A percentile compares a stretch with the other conserved stretches of the same genome.
Conservation (phyloP, 2,113 vertebrate species). For the Colinus virginianus region DNA sequence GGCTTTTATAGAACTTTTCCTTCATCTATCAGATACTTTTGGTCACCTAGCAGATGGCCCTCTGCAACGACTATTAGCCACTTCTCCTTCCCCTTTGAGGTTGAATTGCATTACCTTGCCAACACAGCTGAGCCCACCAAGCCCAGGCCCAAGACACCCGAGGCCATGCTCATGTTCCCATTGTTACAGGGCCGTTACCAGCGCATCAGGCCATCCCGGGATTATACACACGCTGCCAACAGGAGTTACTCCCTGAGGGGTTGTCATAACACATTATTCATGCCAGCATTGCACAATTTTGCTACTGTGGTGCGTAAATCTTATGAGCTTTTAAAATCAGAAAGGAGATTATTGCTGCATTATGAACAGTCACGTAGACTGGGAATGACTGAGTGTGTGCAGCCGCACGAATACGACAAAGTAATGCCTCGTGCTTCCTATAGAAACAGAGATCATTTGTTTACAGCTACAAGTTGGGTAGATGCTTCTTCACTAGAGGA, state of each 20-base stretch:
- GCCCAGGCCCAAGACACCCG: background rate
- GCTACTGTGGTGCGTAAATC: background rate
- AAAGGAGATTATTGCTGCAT: background rate
- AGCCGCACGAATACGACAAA: background rate
- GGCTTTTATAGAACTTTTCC: background rate
- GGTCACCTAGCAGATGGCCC: background rate
- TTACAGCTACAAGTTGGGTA: background rate
- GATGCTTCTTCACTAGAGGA: background rate
- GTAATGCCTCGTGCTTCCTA: background rate
- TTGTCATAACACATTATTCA: slow-evolving; percentile 50
- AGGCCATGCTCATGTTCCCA: background rate
- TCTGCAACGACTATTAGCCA: background rate
- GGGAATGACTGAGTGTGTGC: background rate
- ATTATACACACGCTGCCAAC: background rate
- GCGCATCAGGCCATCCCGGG: background rate
- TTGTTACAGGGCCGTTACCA: background rate
- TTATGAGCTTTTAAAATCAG: background rate
- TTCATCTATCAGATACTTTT: background rate
- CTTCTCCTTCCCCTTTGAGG: background rate
- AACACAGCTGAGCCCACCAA: background rate
- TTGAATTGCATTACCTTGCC: background rate
- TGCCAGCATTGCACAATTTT: slow-evolving; percentile 21
- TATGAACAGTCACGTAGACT: background rate
- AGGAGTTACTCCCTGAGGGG: slow-evolving; percentile 10
- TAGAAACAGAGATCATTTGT: background rate